Base-by-base conservation (phyloP, 2,797 vertebrate genomes). In the Podargus strigoides region DNA sequence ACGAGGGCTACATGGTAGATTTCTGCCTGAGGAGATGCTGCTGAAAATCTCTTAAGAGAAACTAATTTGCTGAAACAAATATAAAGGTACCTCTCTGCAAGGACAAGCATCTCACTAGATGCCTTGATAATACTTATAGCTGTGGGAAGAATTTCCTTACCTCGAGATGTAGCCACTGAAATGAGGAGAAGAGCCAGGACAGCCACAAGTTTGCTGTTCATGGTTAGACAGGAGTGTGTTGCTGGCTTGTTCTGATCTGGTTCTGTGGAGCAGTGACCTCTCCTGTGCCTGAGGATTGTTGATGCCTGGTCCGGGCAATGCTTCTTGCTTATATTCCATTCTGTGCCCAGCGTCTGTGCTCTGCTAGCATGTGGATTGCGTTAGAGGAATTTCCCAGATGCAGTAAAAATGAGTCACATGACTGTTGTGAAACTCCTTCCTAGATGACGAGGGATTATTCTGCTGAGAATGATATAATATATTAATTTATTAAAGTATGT, bases 321-420 rank as follows among this genome's bases (percentile, higher is more conserved):
- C 44, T 42, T 92, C 30, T 37, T 14, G 53, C 95, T 97, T 98
- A 97, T 97, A 98, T 85, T 73, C 41, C 1, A 1, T 5, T 72
- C 32, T 22, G 26, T 23, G 60, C 58, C 59, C 30, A 5, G 72
- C 22, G 3, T 16, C 27, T 37, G 76, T 47, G 64, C 93, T 89
- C 91, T 68, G 56, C 70, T 58, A 62, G 96, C 83, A 36, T 1
- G 11, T 14, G 4, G 36, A 69, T 96, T 96, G 89, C 96, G 95
- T 97, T 92, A 96, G 47, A 97, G 97, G 97, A 98, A 97, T 97
- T 98, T 98, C 97, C 98, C 90, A 94, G 58, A 34, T 79, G 72
- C 10, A 46, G 85, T 16, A 74, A 91, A 60, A 60, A 30, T 97
- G 95, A 97, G 96, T 97, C 97, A 97, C 89, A 78, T 92, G 94